Evolutionary conservation across 2,888 invertebrate species (phyloP).

Genomic region (Thymelicus lineola): DNA sequence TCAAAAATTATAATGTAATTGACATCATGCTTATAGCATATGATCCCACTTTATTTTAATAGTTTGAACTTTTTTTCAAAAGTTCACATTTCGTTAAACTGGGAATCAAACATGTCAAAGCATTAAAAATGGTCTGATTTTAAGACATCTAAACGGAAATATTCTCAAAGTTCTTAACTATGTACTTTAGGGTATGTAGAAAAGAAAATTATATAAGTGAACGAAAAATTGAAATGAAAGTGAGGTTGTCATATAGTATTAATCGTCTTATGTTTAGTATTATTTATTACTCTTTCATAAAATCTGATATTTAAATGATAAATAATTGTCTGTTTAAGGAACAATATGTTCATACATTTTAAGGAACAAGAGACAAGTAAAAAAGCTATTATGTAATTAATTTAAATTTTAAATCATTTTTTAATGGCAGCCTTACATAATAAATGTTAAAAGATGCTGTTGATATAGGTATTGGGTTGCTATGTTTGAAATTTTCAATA

Average conservation of each 20-base stretch:
- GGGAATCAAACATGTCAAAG: conserved; percentile 25
- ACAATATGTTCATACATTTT: no score
- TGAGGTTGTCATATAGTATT: conserved; percentile 68
- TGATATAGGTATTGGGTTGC: conserved; percentile 40
- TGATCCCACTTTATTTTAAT: conserved; percentile 46
- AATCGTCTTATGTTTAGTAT: background rate
- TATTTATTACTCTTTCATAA: background rate
- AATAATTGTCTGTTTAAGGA: no score
- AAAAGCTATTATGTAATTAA: background rate
- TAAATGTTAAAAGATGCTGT: conserved; percentile 66
- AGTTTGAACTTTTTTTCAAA: conserved; percentile 71
- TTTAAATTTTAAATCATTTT: conserved; percentile 40
- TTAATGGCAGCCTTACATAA: conserved; percentile 73
- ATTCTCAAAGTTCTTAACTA: conserved; percentile 60
- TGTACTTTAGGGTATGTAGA: conserved; percentile 35
- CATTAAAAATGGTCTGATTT: conserved; percentile 4
- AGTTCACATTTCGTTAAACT: conserved; percentile 59
- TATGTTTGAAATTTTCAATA: conserved; percentile 24
- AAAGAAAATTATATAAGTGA: conserved; percentile 3
- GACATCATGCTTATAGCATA: conserved; percentile 45
- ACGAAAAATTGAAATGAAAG: conserved; percentile 34
- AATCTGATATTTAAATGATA: background rate
- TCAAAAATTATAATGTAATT: no score
- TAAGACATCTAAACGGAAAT: conserved; percentile 50
- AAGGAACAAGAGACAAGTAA: no score